A percentile compares a stretch with the other conserved stretches of the same genome.
phyloP scores from a whole-genome alignment of 2,888 invertebrate species.

The Cosmorhoe ocellata region DNA sequence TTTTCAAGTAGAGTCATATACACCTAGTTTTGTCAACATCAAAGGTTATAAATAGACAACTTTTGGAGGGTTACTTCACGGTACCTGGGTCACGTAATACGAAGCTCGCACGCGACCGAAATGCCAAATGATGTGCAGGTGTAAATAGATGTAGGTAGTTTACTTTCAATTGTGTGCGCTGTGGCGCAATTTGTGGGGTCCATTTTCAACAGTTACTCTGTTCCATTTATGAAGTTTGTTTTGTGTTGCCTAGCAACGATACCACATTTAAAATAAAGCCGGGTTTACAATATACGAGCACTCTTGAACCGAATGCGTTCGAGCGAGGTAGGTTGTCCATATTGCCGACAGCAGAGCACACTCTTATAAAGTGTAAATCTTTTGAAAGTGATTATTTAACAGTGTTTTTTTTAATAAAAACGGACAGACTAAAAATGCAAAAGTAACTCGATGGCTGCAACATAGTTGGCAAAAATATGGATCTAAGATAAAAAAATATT shows the following conservation, averaged over 20 bases:
- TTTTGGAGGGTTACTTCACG: conserved; percentile 14
- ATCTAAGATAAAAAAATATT: background rate
- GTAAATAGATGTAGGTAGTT: conserved; percentile 24
- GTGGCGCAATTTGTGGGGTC: conserved; percentile 12
- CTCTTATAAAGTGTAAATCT: no score
- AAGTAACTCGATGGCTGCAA: no score
- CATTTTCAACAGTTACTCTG: conserved; percentile 8
- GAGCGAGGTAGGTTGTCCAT: no score
- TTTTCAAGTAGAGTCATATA: no score
- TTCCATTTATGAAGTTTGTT: conserved; percentile 1
- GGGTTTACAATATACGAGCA: no score
- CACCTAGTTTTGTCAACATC: conserved; percentile 14
- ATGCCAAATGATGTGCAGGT: conserved; percentile 35
- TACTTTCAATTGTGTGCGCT: conserved; percentile 23
- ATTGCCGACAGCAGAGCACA: no score
- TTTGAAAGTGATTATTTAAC: no score
- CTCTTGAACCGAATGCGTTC: no score
- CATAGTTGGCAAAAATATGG: no score
- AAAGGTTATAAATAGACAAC: conserved; percentile 16
- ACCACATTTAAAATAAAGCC: background rate
- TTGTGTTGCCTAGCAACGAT: conserved; percentile 17
- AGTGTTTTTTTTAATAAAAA: no score
- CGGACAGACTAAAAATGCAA: no score
- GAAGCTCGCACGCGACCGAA: conserved; percentile 31
- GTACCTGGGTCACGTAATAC: conserved; percentile 25